These are phyloP conservation scores for Ptychadena robeensis DNA, from an alignment of 2,797 vertebrate genomes.

Conservation along the genomic window DNA sequence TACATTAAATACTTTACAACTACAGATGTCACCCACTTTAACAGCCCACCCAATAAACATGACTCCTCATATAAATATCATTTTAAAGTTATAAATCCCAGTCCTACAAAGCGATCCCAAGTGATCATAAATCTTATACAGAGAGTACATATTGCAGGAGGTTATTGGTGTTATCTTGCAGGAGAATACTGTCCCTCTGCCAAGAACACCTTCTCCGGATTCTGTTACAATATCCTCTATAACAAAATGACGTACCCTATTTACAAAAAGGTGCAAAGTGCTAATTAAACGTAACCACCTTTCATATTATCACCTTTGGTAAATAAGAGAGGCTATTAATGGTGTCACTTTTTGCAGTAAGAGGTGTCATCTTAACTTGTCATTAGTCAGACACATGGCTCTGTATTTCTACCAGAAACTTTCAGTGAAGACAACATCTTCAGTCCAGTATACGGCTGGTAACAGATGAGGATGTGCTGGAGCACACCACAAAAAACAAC, in stretches of 20 bases:
- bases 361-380: constrained; percentile 46
- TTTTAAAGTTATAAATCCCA: neutral
- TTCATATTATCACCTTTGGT: constrained; percentile 28
- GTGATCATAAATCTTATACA: neutral
- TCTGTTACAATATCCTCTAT: constrained; percentile 5
- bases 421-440: neutral
- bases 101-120: neutral
- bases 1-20: neutral
- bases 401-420: neutral
- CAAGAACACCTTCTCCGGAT: neutral
- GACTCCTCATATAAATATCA: neutral
- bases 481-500: neutral
- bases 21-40: neutral
- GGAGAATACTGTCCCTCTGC: neutral
- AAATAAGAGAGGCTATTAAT: constrained; percentile 27
- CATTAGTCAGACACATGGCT: neutral
- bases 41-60: neutral
- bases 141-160: neutral
- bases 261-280: constrained; percentile 40
- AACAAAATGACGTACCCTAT: constrained; percentile 9
- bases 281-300: constrained; percentile 32
- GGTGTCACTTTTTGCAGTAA: constrained; percentile 42
- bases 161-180: neutral
- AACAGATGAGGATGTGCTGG: neutral
- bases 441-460: neutral